These are phyloP conservation scores for Pagrus major DNA, from an alignment of 2,113 vertebrate species.

Conservation along the genomic window DNA sequence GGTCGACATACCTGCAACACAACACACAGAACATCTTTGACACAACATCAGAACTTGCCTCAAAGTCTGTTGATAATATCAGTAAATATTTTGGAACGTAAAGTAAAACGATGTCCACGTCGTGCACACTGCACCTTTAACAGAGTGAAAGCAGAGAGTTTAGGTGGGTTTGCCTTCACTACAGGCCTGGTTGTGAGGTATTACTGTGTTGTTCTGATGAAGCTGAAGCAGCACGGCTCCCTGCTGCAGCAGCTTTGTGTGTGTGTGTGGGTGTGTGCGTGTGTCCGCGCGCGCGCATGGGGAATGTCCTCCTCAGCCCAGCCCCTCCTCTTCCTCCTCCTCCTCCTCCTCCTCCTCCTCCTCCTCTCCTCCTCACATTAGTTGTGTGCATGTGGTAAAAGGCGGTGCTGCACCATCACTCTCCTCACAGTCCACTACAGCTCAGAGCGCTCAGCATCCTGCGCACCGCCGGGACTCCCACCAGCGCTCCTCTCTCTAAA, in stretches of 20 bases:
- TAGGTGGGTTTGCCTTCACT: not conserved
- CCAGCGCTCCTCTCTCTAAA: slow-evolving; percentile 3
- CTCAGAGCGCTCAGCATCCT: slow-evolving; percentile 50
- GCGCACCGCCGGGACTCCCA: slow-evolving; percentile 15
- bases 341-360: too few species aligned
- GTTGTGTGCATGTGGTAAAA: slow-evolving; percentile 54
- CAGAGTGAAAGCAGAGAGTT: not conserved
- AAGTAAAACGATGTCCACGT: too few species aligned
- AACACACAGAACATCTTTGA: too few species aligned
- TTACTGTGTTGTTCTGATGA: not conserved
- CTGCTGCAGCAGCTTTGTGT: not conserved
- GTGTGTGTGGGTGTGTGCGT: slow-evolving; percentile 20
- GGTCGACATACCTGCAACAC: too few species aligned
- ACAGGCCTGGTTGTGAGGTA: too few species aligned
- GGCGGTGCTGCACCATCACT: slow-evolving; percentile 44
- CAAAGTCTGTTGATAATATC: too few species aligned
- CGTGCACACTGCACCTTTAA: too few species aligned
- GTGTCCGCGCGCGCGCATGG: not conserved
- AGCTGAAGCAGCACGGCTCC: not conserved
- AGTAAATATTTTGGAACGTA: too few species aligned
- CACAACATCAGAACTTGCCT: too few species aligned
- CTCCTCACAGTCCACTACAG: slow-evolving; percentile 23
- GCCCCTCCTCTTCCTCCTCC: too few species aligned
- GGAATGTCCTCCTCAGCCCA: slow-evolving; percentile 76
- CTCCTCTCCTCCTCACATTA: slow-evolving; percentile 69